A percentile compares a stretch with the other conserved stretches of the same genome.
Conservation (phyloP, 2,797 vertebrate genomes). For the Pseudochirops cupreus region DNA sequence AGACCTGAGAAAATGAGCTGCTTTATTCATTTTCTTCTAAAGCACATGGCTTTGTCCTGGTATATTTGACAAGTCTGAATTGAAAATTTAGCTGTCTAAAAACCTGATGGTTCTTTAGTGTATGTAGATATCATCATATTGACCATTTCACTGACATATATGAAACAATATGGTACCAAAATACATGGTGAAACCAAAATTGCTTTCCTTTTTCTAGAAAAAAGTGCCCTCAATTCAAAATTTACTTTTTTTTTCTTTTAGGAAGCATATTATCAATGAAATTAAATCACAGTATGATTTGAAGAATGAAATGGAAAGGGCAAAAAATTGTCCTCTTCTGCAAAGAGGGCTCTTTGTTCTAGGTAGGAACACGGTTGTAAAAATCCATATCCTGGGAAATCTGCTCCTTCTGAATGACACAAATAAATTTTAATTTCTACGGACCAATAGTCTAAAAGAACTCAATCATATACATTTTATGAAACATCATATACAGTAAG, state of each 20-base stretch:
- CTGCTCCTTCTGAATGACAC: neutral
- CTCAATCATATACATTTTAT: neutral
- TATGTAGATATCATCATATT: neutral
- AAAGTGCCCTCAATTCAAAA: constrained; percentile 43
- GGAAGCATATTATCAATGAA: constrained; percentile 42
- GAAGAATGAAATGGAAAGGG: neutral
- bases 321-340: neutral
- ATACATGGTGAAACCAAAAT: constrained; percentile 24
- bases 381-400: neutral
- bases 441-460: neutral
- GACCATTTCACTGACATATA: constrained; percentile 24
- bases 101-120: constrained; percentile 18
- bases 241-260: constrained; percentile 23
- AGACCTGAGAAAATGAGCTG: constrained; percentile 53
- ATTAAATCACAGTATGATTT: neutral
- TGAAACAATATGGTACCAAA: constrained; percentile 32
- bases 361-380: neutral
- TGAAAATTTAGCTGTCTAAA: constrained; percentile 22
- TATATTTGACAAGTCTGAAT: neutral
- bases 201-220: constrained; percentile 30
- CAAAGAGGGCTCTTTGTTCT: neutral
- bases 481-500: neutral
- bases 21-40: constrained; percentile 43
- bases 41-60: neutral
- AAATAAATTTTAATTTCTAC: neutral